phyloP scores from a whole-genome alignment of 2,113 vertebrate genomes.

The Psilopogon haemacephalus region DNA sequence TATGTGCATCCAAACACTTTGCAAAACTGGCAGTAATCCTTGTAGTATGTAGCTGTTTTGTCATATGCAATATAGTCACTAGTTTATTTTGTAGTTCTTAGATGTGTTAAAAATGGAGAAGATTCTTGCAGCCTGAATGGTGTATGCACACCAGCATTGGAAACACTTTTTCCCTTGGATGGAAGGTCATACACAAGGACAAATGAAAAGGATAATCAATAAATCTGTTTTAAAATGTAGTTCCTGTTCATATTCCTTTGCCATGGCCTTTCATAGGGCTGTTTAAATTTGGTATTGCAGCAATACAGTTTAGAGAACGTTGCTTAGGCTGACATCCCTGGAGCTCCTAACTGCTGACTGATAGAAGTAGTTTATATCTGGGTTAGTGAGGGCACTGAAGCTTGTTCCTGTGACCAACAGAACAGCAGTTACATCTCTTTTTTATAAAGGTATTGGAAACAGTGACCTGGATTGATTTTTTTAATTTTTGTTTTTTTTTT shows the following conservation, averaged over 20 bases:
- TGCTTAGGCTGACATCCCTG: neutral
- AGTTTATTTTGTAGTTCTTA: neutral
- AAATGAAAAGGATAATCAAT: neutral
- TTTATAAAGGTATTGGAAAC: neutral
- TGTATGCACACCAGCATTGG: neutral
- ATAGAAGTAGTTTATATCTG: neutral
- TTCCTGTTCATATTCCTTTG: neutral
- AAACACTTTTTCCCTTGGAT: neutral
- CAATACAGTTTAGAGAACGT: neutral
- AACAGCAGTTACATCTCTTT: neutral
- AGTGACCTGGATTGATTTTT: neutral
- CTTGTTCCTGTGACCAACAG: fast-evolving
- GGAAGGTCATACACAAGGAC: neutral
- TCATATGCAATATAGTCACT: neutral
- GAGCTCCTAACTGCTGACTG: neutral
- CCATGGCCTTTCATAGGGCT: neutral
- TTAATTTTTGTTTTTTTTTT: neutral
- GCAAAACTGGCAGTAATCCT: neutral
- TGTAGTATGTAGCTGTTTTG: neutral
- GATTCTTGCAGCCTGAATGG: neutral
- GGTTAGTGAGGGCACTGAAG: neutral
- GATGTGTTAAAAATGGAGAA: neutral
- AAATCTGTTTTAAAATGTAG: neutral
- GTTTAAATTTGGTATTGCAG: neutral
- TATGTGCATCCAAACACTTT: neutral